Conservation (phyloP, 2,113 vertebrate species). For the Nycticorax nycticorax region DNA sequence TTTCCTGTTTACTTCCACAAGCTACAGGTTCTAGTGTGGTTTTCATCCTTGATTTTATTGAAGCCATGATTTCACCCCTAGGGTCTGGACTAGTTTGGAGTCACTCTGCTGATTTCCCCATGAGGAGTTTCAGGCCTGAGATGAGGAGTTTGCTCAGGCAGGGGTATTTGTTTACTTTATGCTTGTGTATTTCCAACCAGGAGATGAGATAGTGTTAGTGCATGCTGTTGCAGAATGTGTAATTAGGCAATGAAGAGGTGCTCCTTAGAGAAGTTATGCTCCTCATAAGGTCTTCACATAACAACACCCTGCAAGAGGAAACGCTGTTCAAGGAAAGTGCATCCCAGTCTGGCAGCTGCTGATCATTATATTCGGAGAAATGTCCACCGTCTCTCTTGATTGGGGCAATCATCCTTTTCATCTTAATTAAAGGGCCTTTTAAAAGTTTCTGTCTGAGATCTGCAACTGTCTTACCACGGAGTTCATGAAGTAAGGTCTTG, state of each 20-base stretch:
- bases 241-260: not conserved
- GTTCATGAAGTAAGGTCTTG: not conserved
- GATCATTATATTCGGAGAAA: not conserved
- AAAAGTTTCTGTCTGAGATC: not conserved
- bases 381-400: not conserved
- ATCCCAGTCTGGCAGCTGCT: not conserved
- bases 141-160: not conserved
- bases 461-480: not conserved
- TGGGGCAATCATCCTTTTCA: not conserved
- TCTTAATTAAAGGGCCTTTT: not conserved
- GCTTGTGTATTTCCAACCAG: not conserved
- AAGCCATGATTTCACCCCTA: not conserved
- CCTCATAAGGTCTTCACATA: rapidly evolving
- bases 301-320: not conserved
- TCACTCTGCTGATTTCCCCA: not conserved
- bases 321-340: not conserved
- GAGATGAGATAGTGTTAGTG: not conserved
- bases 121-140: not conserved
- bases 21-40: not conserved
- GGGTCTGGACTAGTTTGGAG: not conserved
- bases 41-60: not conserved
- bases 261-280: not conserved
- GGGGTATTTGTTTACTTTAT: not conserved
- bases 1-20: not conserved
- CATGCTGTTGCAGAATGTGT: not conserved